Percentiles rank a stretch among this genome's conserved stretches.
These are phyloP conservation scores for Bergia sp. DNA, from an alignment of 92 coral and sea anemone species.

Conservation along the genomic window DNA sequence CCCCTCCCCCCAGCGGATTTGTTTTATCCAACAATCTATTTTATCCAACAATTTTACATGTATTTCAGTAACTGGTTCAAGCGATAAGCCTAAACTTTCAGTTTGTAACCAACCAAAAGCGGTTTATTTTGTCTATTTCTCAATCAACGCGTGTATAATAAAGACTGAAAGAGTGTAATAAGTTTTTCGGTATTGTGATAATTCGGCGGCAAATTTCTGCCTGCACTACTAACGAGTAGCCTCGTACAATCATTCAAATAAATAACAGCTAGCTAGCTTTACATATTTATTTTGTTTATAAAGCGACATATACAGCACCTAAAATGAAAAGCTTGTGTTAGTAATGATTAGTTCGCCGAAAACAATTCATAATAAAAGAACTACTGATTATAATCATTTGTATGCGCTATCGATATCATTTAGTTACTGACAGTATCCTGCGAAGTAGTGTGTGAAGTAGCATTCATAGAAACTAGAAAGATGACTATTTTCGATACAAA, in stretches of 20 bases:
- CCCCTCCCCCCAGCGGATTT: not conserved
- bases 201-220: not conserved
- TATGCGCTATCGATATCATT: slow-evolving; percentile 10
- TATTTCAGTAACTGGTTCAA: not conserved
- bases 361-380: slow-evolving; percentile 9
- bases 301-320: slow-evolving; percentile 11
- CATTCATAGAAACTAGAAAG: not conserved
- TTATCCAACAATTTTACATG: not conserved
- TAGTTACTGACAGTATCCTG: slow-evolving; percentile 2
- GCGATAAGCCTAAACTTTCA: not conserved
- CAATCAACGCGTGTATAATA: not conserved
- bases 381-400: slow-evolving; percentile 3
- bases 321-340: slow-evolving; percentile 1
- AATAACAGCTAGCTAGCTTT: slow-evolving; percentile 16
- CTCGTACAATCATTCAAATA: not conserved
- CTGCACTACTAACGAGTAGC: slow-evolving; percentile 1
- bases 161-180: slow-evolving; percentile 9
- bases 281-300: slow-evolving; percentile 9
- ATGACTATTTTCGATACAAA: slow-evolving; percentile 4
- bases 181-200: slow-evolving; percentile 7
- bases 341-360: slow-evolving; percentile 7
- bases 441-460: not conserved
- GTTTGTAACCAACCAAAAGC: not conserved
- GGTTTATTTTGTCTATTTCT: not conserved
- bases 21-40: not conserved